phyloP scores from a whole-genome alignment of 1,140 invertebrate genomes.

The Triops cancriformis region DNA sequence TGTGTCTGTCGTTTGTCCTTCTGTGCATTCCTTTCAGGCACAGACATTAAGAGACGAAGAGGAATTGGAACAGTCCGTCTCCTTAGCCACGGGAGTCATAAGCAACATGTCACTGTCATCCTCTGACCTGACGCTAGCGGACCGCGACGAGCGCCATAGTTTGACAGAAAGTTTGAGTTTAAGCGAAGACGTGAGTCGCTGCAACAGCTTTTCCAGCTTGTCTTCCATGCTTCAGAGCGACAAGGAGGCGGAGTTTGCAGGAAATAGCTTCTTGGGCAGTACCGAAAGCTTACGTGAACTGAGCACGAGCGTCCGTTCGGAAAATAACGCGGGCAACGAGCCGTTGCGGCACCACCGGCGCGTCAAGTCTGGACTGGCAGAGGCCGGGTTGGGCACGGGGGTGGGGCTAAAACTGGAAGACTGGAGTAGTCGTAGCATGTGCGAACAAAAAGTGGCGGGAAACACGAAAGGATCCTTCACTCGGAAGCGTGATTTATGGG shows the following conservation, averaged over 20 bases:
- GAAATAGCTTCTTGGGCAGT: background rate
- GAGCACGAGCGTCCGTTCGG: background rate
- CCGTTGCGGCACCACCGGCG: slow-evolving; percentile 17
- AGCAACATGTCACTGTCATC: background rate
- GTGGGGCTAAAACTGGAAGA: slow-evolving; percentile 26
- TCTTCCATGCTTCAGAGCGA: slow-evolving; percentile 16
- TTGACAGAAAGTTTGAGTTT: slow-evolving; percentile 23
- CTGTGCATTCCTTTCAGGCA: background rate
- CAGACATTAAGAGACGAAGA: background rate
- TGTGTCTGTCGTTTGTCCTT: background rate
- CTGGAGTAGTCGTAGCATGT: slow-evolving; percentile 23
- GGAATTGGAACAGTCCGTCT: background rate
- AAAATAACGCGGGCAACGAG: background rate
- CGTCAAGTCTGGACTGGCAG: slow-evolving; percentile 23
- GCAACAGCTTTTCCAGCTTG: slow-evolving; percentile 26
- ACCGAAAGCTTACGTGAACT: background rate
- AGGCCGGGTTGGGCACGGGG: slow-evolving; percentile 29
- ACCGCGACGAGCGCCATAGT: slow-evolving; percentile 19
- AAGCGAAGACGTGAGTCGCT: slow-evolving; percentile 24
- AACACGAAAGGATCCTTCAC: slow-evolving; percentile 36
- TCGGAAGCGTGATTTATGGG: slow-evolving; percentile 53
- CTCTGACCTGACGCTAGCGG: background rate
- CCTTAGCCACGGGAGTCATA: background rate
- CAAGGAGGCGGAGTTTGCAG: background rate
- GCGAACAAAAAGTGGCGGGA: slow-evolving; percentile 29